Base-by-base conservation (phyloP, 1,140 invertebrate genomes). In the Arion vulgaris region DNA sequence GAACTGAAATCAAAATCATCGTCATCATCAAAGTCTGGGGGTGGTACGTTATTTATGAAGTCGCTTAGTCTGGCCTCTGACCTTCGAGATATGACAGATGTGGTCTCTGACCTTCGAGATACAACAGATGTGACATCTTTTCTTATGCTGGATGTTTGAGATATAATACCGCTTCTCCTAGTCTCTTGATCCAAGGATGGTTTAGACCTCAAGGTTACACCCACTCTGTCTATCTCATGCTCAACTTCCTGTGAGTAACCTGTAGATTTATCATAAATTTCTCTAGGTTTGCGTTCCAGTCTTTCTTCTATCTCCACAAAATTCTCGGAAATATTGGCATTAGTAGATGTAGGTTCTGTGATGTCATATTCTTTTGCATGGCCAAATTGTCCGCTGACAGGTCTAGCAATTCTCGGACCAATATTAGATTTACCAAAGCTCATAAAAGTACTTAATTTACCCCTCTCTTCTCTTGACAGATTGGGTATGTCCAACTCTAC, bases 371-470 rank as follows among this genome's bases (percentile, higher is more conserved):
- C n/a, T 57, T 57, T 57, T 15, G 17, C 26, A 23, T 26, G 51
- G 26, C 26, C 51, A 7, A 23, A 57, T 11, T 1, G 9, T 15
- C 51, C 23, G 19, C 9, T 26, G 26, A 4, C 9, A 23, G 51
- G 51, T 57, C 23, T 17, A 57, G 51, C 15, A 57, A 57, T 57
- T 17, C 15, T 26, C 4, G 51, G 19, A 57, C 51, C 51, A 57
- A 57, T 57, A 57, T 57, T 57, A 57, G 51, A 57, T 57, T 57
- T 57, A 17, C 51, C 51, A 57, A 57, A 57, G 19, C 51, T 57
- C 51, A 57, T 57, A 57, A 57, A 57, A 15, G 51, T 57, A 26
- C 1, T 57, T 57, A 57, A 57, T 57, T 26, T 7, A 19, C 51
- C 51, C 19, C 26, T 23, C 26, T 57, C 19, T 15, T 4, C 9